Evolutionary conservation across 23 tunicate genomes (phyloP).

Genomic region (Trididemnum clinides): DNA sequence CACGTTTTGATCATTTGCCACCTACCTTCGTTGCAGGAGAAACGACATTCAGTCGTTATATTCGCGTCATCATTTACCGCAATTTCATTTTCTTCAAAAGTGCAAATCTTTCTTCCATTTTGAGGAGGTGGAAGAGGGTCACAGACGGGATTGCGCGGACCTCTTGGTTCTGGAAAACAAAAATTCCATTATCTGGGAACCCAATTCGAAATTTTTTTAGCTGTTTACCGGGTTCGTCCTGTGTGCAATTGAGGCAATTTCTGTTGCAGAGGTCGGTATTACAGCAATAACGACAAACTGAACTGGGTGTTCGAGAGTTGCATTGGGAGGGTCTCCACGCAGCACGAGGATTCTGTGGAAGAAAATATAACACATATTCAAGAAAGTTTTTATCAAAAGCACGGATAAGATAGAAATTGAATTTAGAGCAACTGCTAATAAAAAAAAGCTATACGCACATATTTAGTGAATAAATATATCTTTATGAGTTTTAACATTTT

Average conservation of each 20-base stretch:
- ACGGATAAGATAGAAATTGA: too few relatives aligned
- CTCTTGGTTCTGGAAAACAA: neutral
- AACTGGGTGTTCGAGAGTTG: conserved; percentile 8
- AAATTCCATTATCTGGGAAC: too few relatives aligned
- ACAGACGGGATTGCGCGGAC: neutral
- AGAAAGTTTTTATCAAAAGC: too few relatives aligned
- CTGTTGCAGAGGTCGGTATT: neutral
- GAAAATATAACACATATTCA: too few relatives aligned
- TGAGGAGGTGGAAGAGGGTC: neutral
- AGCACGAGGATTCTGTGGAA: conserved; percentile 14
- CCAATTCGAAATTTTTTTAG: too few relatives aligned
- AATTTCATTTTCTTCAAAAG: neutral
- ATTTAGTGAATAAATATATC: too few relatives aligned
- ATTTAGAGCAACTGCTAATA: too few relatives aligned
- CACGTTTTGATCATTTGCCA: too few relatives aligned
- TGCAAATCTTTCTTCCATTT: neutral
- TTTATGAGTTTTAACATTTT: too few relatives aligned
- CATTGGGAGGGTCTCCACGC: conserved; percentile 32
- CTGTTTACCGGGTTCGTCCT: too few relatives aligned
- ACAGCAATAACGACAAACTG: conserved; percentile 34
- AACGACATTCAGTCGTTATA: neutral
- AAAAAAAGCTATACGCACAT: too few relatives aligned
- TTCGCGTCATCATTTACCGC: neutral
- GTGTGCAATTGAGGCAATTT: neutral
- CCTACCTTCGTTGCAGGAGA: conserved; percentile 17